Evolutionary conservation across 2,113 vertebrate species (phyloP).

Genomic region (Mobula birostris): DNA sequence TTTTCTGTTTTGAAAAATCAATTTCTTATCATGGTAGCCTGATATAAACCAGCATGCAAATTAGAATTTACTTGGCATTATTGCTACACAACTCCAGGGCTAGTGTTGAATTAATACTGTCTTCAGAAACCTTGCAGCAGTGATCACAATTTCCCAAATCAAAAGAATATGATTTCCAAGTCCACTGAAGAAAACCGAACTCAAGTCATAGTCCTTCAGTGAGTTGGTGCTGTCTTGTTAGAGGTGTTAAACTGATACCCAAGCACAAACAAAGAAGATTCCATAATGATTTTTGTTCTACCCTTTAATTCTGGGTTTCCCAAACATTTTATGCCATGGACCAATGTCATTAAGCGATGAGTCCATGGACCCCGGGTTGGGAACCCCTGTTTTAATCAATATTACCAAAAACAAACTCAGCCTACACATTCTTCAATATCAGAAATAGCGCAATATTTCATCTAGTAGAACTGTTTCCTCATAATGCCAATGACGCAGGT

Average conservation of each 20-base stretch:
- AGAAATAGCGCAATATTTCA: no score
- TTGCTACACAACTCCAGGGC: background rate
- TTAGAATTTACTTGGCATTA: background rate
- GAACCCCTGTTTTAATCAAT: no score
- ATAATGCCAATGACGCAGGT: no score
- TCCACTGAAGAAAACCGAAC: background rate
- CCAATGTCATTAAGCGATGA: no score
- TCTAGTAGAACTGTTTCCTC: no score
- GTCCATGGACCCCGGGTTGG: no score
- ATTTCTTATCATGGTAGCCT: background rate
- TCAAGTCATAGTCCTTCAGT: background rate
- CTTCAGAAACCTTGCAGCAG: background rate
- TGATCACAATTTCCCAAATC: background rate
- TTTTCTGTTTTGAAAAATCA: background rate
- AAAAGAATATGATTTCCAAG: background rate
- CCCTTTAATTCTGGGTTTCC: no score
- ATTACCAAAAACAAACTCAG: no score
- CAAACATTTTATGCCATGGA: no score
- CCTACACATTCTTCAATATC: no score
- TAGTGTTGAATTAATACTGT: background rate
- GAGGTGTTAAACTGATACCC: background rate
- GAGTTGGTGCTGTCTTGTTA: background rate
- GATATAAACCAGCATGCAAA: background rate
- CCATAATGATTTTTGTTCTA: no score
- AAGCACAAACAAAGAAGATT: background rate